Base-by-base conservation (phyloP, 2,888 invertebrate species). In the Spatulosminthurus flaviceps region DNA sequence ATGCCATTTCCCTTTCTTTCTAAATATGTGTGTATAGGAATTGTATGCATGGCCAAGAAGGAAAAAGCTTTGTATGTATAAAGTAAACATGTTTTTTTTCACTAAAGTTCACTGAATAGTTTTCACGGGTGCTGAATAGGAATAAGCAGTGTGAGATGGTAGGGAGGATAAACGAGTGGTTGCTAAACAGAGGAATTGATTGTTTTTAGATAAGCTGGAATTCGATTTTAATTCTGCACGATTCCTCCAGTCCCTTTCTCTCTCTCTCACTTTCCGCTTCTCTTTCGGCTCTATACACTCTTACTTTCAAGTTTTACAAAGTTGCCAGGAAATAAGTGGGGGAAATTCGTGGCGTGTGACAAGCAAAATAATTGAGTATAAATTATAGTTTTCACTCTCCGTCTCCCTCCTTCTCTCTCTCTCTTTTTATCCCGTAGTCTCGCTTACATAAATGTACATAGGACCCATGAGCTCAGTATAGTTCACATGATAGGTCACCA, bases 361-460 rank as follows among this genome's bases (percentile, higher is more conserved):
- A 72, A 72, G 72, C 16, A 26, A 51, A 72, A 72, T 72, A 72
- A 72, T 72, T 72, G 72, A 43, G 72, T n/a, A 22, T 72, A 72
- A 72, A 72, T 51, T 72, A 72, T 51, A 43, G 24, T 64, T 26
- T 64, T 64, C 64, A 24, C 64, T 64, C 64, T 21, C 64, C 16
- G 9, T 64, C 64, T 22, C 64, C n/a, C 64, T 24, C 24, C 64
- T 60, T 16, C 2, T 64, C 64, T 22, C 64, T 22, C 64, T 24
- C 24, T 24, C 16, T 16, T 60, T 60, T 60, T 24, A 64, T 64
- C n/a, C 26, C 24, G 7, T 24, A 24, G 64, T 26, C 24, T 11
- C 26, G 64, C 26, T 64, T 64, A 19, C 60, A 5, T 60, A 21
- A 21, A 51, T n/a, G 19, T 51, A 19, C 51, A 51, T n/a, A n/a